These are phyloP conservation scores for Botia kubotai DNA, from an alignment of 2,797 vertebrate genomes.

Conservation along the genomic window DNA sequence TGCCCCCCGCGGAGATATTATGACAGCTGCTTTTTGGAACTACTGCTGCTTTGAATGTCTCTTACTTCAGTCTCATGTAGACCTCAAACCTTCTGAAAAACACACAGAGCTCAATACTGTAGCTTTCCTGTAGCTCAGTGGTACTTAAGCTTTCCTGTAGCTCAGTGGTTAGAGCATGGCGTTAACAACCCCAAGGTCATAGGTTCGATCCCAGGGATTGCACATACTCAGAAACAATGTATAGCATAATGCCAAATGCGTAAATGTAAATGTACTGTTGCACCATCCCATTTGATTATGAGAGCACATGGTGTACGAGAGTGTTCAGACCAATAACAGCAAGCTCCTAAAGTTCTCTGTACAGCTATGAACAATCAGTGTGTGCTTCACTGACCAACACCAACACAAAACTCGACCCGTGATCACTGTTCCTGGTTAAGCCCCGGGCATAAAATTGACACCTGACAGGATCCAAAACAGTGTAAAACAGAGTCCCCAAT, in stretches of 20 bases:
- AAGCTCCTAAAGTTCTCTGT: constrained; percentile 28
- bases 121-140: too few relatives aligned
- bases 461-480: not conserved
- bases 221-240: too few relatives aligned
- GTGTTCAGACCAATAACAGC: constrained; percentile 19
- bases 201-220: too few relatives aligned
- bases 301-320: not conserved
- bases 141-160: too few relatives aligned
- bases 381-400: constrained; percentile 28
- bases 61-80: not conserved
- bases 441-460: not conserved
- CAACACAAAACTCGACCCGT: constrained; percentile 34
- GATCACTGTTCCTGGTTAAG: not conserved
- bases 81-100: constrained; percentile 3
- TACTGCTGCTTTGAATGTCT: not conserved
- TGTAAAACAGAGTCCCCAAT: not conserved
- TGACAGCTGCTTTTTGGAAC: not conserved
- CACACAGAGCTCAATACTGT: constrained; percentile 29
- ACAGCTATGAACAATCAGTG: constrained; percentile 5
- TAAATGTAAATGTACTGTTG: constrained; percentile 4
- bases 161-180: too few relatives aligned
- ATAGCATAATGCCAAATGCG: too few relatives aligned
- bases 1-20: constrained; percentile 26
- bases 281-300: constrained; percentile 39
- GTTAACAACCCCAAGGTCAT: too few relatives aligned